Percentiles rank a stretch among this genome's conserved stretches.
Evolutionary conservation across 2,888 invertebrate species (phyloP).

Genomic region (Leptinotarsa peninsularis): DNA sequence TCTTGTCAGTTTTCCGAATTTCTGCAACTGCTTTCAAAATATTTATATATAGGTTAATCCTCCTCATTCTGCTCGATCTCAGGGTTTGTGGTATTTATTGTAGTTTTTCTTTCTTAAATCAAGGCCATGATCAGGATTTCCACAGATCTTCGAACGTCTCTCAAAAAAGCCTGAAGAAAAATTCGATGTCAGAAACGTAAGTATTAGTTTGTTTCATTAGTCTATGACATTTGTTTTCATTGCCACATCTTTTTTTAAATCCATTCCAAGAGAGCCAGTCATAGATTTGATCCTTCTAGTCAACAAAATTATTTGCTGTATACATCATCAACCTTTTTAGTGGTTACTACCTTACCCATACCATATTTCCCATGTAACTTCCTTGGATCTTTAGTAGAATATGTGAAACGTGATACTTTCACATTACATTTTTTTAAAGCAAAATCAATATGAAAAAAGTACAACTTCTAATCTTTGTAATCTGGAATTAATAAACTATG

Average conservation of each 20-base stretch:
- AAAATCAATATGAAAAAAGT: too few relatives aligned
- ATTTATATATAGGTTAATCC: constrained; percentile 64
- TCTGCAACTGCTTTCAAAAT: constrained; percentile 41
- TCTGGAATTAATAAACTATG: too few relatives aligned
- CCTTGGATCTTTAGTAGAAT: too few relatives aligned
- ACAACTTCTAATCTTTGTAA: too few relatives aligned
- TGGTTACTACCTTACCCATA: too few relatives aligned
- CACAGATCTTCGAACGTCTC: background rate
- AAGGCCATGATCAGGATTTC: constrained; percentile 12
- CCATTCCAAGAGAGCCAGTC: background rate
- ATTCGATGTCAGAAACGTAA: background rate
- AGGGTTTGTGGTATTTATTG: constrained; percentile 44
- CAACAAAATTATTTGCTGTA: too few relatives aligned
- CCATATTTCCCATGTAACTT: too few relatives aligned
- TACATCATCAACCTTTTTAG: too few relatives aligned
- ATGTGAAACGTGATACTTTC: too few relatives aligned
- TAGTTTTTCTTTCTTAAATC: constrained; percentile 33
- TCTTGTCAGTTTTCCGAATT: constrained; percentile 26
- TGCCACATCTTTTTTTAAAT: constrained; percentile 31
- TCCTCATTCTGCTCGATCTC: constrained; percentile 49
- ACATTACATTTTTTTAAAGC: too few relatives aligned
- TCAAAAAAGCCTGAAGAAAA: background rate
- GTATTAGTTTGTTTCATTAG: constrained; percentile 10
- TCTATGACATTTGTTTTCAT: constrained; percentile 41
- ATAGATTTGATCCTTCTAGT: constrained; percentile 28